Base-by-base conservation (phyloP, 2,888 invertebrate genomes). In the Scrobipalpa atriplicella region DNA sequence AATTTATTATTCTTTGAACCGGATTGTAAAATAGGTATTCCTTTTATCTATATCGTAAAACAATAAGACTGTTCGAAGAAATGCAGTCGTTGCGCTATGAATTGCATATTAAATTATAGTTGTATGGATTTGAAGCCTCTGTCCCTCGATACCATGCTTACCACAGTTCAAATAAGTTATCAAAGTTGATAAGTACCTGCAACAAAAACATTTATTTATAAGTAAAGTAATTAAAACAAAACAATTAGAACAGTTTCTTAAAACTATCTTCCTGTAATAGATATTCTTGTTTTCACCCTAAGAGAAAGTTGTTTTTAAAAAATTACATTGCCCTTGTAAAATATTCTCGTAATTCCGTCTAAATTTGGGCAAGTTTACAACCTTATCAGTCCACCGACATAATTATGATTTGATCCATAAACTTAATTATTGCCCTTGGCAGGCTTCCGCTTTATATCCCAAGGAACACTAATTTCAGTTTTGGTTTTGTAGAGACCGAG, bases 351-450 rank as follows among this genome's bases (percentile, higher is more conserved):
- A 18, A 52, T 19, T 18, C 10, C 16, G 19, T 52, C 19, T 9
- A 16, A 52, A 52, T 7, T 51, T 16, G 7, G 13, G 13, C 58
- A 58, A n/a, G 38, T 58, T 58, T 58, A 36, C 58, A 58, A 58
- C 29, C 21, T 58, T n/a, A n/a, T 58, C 58, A 6, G 58, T 29
- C 58, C n/a, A n/a, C 36, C 38, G 29, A 58, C n/a, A 38, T 58
- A 38, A 29, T 58, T 36, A 58, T 29, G 29, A 29, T 38, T 38
- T 7, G 16, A 18, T 9, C 58, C 16, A 58, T 58, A 16, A 36
- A 36, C 29, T 36, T 58, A 47, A 21, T 54, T 54, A 54, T 21
- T 19, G 18, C 54, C 21, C 54, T 19, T 9, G 52, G 19, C n/a
- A 52, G 18, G 19, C 51, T 52, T 18, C 8, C 47, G n/a, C 16